Percentiles rank a stretch among this genome's conserved stretches.
These are phyloP conservation scores for Acleris sparsana DNA, from an alignment of 2,888 invertebrate species.

Conservation along the genomic window DNA sequence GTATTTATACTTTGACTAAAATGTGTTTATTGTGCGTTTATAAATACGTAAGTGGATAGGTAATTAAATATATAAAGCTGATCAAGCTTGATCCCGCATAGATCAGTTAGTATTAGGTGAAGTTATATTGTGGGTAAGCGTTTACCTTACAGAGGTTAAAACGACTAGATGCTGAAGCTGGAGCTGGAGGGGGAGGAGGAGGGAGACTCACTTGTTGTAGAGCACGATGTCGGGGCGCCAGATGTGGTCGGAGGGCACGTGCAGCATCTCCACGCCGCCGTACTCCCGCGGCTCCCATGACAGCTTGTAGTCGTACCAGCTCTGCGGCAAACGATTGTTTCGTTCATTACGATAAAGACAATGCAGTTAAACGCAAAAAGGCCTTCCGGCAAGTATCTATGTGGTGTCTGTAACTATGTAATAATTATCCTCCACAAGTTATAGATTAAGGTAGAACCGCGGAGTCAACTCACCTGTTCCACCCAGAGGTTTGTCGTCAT, in stretches of 20 bases:
- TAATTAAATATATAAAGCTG: no score
- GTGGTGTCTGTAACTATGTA: neutral
- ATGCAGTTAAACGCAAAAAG: no score
- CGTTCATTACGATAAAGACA: no score
- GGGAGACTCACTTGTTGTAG: constrained; percentile 92
- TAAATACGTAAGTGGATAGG: no score
- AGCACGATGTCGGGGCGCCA: constrained; percentile 98
- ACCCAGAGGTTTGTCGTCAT: constrained; percentile 98
- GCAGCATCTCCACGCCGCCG: constrained; percentile 96
- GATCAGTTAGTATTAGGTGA: no score
- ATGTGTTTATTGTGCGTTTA: no score
- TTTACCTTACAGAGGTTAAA: no score
- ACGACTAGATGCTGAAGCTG: neutral
- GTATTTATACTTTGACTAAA: no score
- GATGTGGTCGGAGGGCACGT: constrained; percentile 97
- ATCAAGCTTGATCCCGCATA: no score
- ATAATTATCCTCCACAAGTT: neutral
- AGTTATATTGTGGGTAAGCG: no score
- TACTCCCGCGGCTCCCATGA: constrained; percentile 98
- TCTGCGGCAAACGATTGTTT: constrained; percentile 73
- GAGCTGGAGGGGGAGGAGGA: no score
- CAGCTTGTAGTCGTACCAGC: constrained; percentile 97
- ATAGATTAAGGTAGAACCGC: neutral
- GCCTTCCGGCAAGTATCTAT: no score
- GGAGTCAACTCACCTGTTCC: constrained; percentile 77